Evolutionary conservation across 2,113 vertebrate genomes (phyloP).

Genomic region (Indicator indicator): DNA sequence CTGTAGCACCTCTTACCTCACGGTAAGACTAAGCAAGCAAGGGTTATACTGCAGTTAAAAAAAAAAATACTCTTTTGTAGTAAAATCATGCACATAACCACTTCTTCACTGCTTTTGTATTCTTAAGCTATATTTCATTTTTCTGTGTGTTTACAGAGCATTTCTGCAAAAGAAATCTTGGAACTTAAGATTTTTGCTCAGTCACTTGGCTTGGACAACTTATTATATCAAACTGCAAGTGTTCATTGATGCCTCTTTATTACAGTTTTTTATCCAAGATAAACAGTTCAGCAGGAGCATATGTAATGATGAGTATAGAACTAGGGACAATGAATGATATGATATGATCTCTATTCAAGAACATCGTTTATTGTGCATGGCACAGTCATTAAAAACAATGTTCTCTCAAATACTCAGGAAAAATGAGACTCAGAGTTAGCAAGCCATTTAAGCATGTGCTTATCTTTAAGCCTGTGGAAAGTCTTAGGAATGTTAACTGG

Average conservation of each 20-base stretch:
- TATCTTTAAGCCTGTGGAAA: constrained; percentile 27
- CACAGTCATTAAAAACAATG: background rate
- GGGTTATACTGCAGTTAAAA: background rate
- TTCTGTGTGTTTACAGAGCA: background rate
- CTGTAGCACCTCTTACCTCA: background rate
- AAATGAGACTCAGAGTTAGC: background rate
- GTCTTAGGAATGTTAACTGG: constrained; percentile 1
- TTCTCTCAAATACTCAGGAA: background rate
- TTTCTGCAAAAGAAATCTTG: background rate
- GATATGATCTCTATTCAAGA: background rate
- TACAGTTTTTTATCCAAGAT: background rate
- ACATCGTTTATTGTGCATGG: background rate
- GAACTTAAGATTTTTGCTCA: background rate
- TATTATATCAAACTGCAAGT: background rate
- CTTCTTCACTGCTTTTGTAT: background rate
- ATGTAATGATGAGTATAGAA: background rate
- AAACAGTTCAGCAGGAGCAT: background rate
- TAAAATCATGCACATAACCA: background rate
- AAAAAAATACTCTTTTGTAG: background rate
- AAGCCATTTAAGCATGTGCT: background rate
- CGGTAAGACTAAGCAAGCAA: background rate
- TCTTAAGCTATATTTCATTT: background rate
- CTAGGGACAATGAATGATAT: background rate
- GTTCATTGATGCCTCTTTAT: background rate
- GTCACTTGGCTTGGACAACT: background rate